Evolutionary conservation across 2,113 vertebrate species (phyloP), one percentile per base, ranked within the genome.

Genomic region (Catharus fuscescens): DNA sequence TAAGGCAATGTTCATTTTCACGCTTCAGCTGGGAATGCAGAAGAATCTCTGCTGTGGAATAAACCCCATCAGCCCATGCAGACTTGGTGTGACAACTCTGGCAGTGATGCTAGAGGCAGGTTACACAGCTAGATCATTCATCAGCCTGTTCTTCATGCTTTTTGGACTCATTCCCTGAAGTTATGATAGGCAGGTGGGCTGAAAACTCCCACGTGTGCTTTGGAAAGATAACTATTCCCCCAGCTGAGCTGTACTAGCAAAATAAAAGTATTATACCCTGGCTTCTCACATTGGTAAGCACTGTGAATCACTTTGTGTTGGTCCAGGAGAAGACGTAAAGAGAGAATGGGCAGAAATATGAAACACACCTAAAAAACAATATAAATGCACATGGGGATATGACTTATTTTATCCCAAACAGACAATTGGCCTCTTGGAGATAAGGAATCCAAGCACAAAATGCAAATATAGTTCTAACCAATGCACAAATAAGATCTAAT

Each of bases 201-300:
- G 25, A 59, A 67, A 96, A 94, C 87, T 86, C 92, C 90, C 69
- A 80, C 85, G 18, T 12, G 28, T 73, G 31, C 79, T 90, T 90
- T 83, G 77, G 74, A 93, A 93, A 83, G 48, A 70, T 23, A 88
- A 78, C 69, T 66, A 45, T 57, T 86, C 31, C 15, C 29, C 48
- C 40, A 70, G 60, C 48, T 80, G 24, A 90, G 69, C 36, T 80
- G 34, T 16, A 78, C 74, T 64, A 57, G 52, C 23, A 76, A 47
- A 77, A 32, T 56, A 20, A 64, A 53, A 66, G 18, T 19, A 53
- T 45, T 31, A 54, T 47, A 69, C 19, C 47, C 38, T 42, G 26
- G 6, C 72, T 92, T 92, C n/a, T 81, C 31, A 64, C 36, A 69
- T 71, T 48, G 47, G 31, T 72, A 93, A 89, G 6, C 31, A 11